A percentile compares a stretch with the other conserved stretches of the same genome.
Conservation (phyloP, 1,140 invertebrate genomes). For the Heliconius himera region DNA sequence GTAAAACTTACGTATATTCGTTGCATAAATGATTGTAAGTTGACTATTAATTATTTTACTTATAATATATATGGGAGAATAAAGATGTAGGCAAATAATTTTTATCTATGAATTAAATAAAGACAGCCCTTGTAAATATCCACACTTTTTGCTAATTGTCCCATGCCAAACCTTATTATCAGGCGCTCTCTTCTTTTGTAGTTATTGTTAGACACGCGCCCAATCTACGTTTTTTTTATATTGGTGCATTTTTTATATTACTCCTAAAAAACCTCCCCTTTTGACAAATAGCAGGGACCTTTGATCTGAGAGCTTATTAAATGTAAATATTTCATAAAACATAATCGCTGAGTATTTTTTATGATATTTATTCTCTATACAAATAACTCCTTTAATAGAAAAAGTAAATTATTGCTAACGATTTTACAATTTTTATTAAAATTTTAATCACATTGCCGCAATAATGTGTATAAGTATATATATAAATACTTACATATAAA, state of each 20-base stretch:
- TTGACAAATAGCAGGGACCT: slow-evolving; percentile 74
- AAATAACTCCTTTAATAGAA: too few species aligned
- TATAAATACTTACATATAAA: not conserved
- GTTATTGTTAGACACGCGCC: slow-evolving; percentile 56
- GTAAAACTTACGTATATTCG: not conserved
- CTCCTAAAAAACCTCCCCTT: slow-evolving; percentile 68
- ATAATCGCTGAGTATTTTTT: slow-evolving; percentile 54
- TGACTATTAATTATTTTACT: too few species aligned
- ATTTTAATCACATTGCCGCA: not conserved
- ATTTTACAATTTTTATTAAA: not conserved
- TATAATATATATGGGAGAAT: not conserved
- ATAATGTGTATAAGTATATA: not conserved
- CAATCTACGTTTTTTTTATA: slow-evolving; percentile 47
- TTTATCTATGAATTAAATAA: not conserved
- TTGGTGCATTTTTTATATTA: slow-evolving; percentile 43
- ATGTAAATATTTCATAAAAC: slow-evolving; percentile 79
- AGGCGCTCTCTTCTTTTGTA: slow-evolving; percentile 45
- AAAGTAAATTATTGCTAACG: not conserved
- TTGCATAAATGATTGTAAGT: too few species aligned
- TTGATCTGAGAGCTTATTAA: slow-evolving; percentile 79
- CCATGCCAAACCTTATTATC: slow-evolving; percentile 48
- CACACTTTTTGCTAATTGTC: slow-evolving; percentile 5
- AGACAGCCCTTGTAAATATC: slow-evolving; percentile 12
- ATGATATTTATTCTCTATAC: slow-evolving; percentile 28
- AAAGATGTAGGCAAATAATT: not conserved